A percentile compares a stretch with the other conserved stretches of the same genome.
These are phyloP conservation scores for Prinia subflava DNA, from an alignment of 2,113 vertebrate species.

Conservation along the genomic window DNA sequence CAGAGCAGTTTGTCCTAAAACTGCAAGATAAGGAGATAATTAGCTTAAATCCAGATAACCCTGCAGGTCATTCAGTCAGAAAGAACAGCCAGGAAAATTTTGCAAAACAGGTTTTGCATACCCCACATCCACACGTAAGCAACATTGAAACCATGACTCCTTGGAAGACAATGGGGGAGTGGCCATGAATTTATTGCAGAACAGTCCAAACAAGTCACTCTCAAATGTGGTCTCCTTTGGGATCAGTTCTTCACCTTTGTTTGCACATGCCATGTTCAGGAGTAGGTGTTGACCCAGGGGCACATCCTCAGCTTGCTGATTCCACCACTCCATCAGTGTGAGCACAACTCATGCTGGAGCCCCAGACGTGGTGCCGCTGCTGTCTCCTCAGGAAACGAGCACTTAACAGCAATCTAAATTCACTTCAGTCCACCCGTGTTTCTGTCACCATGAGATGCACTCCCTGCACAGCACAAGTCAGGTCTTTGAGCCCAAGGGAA, in stretches of 20 bases:
- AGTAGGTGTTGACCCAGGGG: accelerated
- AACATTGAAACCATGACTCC: neutral
- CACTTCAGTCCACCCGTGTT: accelerated
- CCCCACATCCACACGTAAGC: neutral
- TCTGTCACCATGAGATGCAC: neutral
- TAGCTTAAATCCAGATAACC: neutral
- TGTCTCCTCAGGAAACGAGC: neutral
- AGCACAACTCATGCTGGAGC: neutral
- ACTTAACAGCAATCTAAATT: neutral
- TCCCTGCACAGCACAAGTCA: neutral
- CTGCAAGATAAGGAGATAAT: neutral
- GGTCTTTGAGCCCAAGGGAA: neutral
- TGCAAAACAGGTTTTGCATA: neutral
- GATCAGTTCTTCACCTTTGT: neutral
- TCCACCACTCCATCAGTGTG: neutral
- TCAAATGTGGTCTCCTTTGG: neutral
- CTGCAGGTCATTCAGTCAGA: neutral
- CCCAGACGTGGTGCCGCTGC: neutral
- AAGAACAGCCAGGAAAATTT: neutral
- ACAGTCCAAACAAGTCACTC: neutral
- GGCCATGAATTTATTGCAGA: neutral
- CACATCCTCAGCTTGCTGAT: neutral
- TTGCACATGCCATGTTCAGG: neutral
- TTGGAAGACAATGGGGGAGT: neutral
- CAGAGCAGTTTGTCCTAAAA: neutral